These are phyloP conservation scores for Drosophila yakuba DNA, from an alignment of 1,140 invertebrate genomes.

Conservation along the genomic window DNA sequence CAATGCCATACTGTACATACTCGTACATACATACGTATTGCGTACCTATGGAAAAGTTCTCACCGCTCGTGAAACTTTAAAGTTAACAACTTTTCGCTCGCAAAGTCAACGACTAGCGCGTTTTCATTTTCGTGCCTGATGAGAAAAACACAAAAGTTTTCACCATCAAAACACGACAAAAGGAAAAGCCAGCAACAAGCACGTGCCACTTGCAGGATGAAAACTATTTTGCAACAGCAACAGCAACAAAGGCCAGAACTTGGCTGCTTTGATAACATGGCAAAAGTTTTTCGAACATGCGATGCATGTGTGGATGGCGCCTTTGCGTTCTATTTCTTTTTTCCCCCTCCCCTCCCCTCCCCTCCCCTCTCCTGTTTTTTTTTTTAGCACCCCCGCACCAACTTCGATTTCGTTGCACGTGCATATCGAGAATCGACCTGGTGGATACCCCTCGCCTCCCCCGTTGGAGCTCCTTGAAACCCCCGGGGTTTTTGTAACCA, in stretches of 20 bases:
- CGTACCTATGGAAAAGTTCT: constrained; percentile 25
- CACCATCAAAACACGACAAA: constrained; percentile 38
- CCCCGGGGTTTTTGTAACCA: constrained; percentile 63
- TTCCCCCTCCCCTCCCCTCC: constrained; percentile 3
- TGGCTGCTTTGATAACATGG: constrained; percentile 71
- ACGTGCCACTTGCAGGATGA: constrained; percentile 57
- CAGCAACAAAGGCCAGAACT: constrained; percentile 41
- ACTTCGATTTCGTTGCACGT: constrained; percentile 74
- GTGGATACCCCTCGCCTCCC: neutral
- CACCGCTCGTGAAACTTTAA: constrained; percentile 48
- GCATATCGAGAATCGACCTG: constrained; percentile 61
- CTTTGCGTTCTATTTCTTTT: constrained; percentile 4
- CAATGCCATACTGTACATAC: too few species aligned
- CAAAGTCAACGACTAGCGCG: constrained; percentile 50
- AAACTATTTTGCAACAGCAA: constrained; percentile 39
- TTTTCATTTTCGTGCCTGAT: constrained; percentile 69
- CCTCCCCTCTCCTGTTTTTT: constrained; percentile 13
- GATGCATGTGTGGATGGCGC: constrained; percentile 43
- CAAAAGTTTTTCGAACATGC: constrained; percentile 72
- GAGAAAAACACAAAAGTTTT: constrained; percentile 72
- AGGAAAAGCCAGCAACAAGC: constrained; percentile 54
- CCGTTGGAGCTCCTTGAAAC: neutral
- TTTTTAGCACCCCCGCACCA: constrained; percentile 58
- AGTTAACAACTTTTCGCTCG: constrained; percentile 63
- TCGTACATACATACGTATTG: neutral